phyloP scores from a whole-genome alignment of 2,888 invertebrate genomes.

The Drosophila mettleri region DNA sequence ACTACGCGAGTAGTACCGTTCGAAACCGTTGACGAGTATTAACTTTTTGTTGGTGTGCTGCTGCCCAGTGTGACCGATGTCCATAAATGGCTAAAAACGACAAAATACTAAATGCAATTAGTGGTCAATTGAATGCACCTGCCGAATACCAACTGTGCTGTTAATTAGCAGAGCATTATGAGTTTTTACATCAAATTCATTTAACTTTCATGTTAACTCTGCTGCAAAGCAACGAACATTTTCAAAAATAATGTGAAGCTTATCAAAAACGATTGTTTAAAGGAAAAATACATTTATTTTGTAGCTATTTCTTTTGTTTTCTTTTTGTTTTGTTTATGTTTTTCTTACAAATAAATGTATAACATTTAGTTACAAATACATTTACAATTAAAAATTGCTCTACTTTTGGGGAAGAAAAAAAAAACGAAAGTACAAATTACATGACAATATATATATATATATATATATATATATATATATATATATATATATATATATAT shows the following conservation, averaged over 20 bases:
- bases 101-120: conserved; percentile 30
- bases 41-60: conserved; percentile 58
- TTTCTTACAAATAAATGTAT: conserved; percentile 78
- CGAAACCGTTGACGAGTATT: conserved; percentile 65
- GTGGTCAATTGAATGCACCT: background rate
- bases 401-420: conserved; percentile 52
- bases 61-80: conserved; percentile 45
- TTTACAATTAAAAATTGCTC: conserved; percentile 80
- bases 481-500: conserved; percentile 40
- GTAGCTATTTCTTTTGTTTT: conserved; percentile 64
- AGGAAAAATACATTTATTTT: conserved; percentile 83
- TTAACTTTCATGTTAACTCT: background rate
- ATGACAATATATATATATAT: conserved; percentile 43
- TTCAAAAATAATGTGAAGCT: background rate
- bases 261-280: conserved; percentile 39
- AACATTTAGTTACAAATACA: conserved; percentile 80
- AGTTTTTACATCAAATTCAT: conserved; percentile 14
- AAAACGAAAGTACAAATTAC: conserved; percentile 55
- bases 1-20: conserved; percentile 53
- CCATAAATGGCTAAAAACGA: conserved; percentile 15
- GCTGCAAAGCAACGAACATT: background rate
- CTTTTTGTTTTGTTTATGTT: conserved; percentile 52
- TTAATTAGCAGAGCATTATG: conserved; percentile 33
- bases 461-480: conserved; percentile 41
- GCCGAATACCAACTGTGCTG: conserved; percentile 30